These are phyloP conservation scores for Centrocercus urophasianus DNA, from an alignment of 2,113 vertebrate genomes.

Conservation along the genomic window DNA sequence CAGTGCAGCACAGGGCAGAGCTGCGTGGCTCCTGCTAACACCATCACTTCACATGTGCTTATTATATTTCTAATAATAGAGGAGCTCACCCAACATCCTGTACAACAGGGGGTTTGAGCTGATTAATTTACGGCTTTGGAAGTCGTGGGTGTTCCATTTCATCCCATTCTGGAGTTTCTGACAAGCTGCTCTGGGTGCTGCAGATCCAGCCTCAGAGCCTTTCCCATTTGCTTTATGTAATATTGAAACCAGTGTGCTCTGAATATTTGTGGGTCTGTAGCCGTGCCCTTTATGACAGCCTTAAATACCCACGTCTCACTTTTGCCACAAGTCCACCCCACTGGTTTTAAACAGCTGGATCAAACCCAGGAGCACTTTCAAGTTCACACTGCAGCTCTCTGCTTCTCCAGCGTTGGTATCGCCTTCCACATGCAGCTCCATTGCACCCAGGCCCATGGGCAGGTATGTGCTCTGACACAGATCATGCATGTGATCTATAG, in stretches of 20 bases:
- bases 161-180: neutral
- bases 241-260: neutral
- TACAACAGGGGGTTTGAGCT: neutral
- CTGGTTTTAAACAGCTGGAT: neutral
- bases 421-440: neutral
- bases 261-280: neutral
- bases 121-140: neutral
- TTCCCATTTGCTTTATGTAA: neutral
- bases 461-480: too few species aligned
- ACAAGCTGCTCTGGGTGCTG: neutral
- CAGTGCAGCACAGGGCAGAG: rapidly evolving
- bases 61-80: neutral
- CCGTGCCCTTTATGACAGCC: neutral
- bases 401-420: rapidly evolving
- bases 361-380: constrained; percentile 7
- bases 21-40: rapidly evolving
- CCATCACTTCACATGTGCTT: neutral
- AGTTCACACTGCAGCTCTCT: neutral
- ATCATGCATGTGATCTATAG: rapidly evolving
- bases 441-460: neutral
- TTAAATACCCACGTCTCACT: constrained; percentile 38
- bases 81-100: neutral
- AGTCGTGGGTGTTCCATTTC: neutral
- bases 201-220: neutral
- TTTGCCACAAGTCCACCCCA: constrained; percentile 23